Evolutionary conservation across 2,888 invertebrate species (phyloP), one percentile per base, ranked within the genome.

Genomic region (Thymelicus lineola): DNA sequence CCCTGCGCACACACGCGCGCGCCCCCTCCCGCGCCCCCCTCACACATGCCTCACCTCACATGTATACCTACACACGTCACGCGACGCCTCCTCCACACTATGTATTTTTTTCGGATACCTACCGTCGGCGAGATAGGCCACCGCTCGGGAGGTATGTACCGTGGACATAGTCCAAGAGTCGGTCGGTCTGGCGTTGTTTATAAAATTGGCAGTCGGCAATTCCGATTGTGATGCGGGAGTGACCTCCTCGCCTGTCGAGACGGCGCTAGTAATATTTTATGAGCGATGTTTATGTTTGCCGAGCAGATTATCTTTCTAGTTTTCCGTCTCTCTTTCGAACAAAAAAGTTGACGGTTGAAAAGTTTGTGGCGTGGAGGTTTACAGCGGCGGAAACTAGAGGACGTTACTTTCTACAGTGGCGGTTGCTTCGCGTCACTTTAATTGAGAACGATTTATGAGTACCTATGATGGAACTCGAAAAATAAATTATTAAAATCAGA

Each of bases 41-140:
- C 74, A 64, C 80, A 74, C 75, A 66, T 74, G 70, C 83, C 83
- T 78, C 75, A 77, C 88, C 90, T 86, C 90, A 88, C 91, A 87
- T 82, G 79, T 78, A 86, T 89, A 89, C 90, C 87, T 86, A 89
- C 88, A 89, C 82, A 89, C 86, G 89, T 90, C 82, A 89, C 86
- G 90, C 89, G 90, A 91, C 92, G 90, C 92, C 91, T 90, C 85
- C 91, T 87, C 78, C 85, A 83, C 85, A 76, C 77, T 88, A 91
- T 87, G 80, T 89, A 87, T 42, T 87, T 88, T 88, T 88, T 86
- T 78, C 77, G 79, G 77, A 88, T 89, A 88, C 88, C 89, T 89
- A 89, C 86, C 70, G 74, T 75, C 35, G 58, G 46, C 60, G 60
- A 42, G 61, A 28, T 36, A 53, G 62, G 15, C 53, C 20, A 65